Conservation (phyloP, 2,113 vertebrate species). For the Suricata suricatta region DNA sequence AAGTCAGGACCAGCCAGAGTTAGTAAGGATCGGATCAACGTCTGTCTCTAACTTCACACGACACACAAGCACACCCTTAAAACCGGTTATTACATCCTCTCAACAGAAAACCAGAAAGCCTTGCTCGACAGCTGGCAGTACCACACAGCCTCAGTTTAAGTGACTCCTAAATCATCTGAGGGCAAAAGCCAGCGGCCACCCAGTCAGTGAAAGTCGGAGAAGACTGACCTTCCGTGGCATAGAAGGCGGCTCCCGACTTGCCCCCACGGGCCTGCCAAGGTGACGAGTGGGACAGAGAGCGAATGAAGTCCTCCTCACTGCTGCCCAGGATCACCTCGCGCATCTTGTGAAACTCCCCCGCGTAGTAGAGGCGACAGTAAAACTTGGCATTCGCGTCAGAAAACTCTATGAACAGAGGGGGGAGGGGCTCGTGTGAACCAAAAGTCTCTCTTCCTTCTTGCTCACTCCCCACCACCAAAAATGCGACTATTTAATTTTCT, state of each 20-base stretch:
- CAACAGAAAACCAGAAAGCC: background rate
- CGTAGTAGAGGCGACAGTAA: constrained; percentile 98
- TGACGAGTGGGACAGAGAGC: constrained; percentile 95
- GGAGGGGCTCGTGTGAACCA: background rate
- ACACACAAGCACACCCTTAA: background rate
- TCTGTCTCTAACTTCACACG: background rate
- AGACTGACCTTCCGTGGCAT: constrained; percentile 93
- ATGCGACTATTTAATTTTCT: background rate
- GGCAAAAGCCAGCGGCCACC: background rate
- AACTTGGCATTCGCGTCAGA: constrained; percentile 97
- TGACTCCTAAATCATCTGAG: background rate
- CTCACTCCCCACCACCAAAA: background rate
- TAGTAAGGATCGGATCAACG: background rate
- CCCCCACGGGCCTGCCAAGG: constrained; percentile 98
- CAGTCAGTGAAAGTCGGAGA: background rate
- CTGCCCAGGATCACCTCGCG: constrained; percentile 96
- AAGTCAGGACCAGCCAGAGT: background rate
- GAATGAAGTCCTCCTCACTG: constrained; percentile 95
- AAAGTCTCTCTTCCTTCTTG: background rate
- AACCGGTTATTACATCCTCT: background rate
- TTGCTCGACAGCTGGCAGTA: background rate
- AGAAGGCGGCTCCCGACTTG: constrained; percentile 97
- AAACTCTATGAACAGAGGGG: constrained; percentile 89
- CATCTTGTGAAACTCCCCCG: constrained; percentile 97
- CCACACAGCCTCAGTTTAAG: background rate